phyloP scores from a whole-genome alignment of 1,140 invertebrate species.

The Bombus difficillimus region DNA sequence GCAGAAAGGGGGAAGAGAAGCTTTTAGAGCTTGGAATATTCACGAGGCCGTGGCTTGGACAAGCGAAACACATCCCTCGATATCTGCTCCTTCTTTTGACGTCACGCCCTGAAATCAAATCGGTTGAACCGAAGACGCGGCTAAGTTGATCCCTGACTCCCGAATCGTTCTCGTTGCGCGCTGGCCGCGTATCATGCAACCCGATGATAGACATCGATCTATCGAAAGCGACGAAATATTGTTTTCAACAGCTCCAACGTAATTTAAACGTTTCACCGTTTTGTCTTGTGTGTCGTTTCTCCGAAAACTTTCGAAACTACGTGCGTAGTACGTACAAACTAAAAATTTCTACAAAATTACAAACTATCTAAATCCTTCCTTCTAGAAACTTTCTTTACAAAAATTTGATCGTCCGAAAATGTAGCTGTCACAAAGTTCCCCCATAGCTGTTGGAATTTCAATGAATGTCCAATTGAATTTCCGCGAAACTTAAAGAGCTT shows the following conservation, averaged over 20 bases:
- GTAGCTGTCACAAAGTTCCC: neutral
- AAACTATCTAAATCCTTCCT: too few relatives aligned
- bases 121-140: constrained; percentile 41
- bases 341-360: too few relatives aligned
- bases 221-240: constrained; percentile 19
- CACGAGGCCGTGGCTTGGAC: constrained; percentile 78
- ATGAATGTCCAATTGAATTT: neutral
- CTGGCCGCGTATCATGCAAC: constrained; percentile 14
- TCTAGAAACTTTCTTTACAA: too few relatives aligned
- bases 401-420: neutral
- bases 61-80: constrained; percentile 79
- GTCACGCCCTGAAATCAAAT: constrained; percentile 64
- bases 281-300: too few relatives aligned
- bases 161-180: neutral
- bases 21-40: constrained; percentile 81
- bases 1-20: constrained; percentile 70
- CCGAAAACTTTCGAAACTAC: too few relatives aligned
- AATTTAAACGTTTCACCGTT: too few relatives aligned
- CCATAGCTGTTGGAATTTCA: too few relatives aligned
- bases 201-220: neutral
- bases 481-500: neutral
- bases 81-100: constrained; percentile 66
- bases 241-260: neutral
- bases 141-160: constrained; percentile 49
- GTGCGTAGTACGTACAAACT: too few relatives aligned